A percentile compares a stretch with the other conserved stretches of the same genome.
Conservation (phyloP, 1,140 invertebrate genomes). For the Colletes latitarsis region DNA sequence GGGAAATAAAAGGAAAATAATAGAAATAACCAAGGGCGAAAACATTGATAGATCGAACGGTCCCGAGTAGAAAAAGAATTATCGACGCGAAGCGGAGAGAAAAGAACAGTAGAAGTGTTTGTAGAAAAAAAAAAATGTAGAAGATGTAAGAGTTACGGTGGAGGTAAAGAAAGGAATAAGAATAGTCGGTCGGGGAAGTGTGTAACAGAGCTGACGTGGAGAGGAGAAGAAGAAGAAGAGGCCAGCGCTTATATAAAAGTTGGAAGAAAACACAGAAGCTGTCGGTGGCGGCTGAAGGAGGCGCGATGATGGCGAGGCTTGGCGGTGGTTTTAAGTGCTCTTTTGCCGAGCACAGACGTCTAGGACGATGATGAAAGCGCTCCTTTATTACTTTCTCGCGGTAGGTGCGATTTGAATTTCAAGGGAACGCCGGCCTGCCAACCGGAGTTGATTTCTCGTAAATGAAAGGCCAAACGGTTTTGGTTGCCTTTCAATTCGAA, state of each 20-base stretch:
- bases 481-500: background rate
- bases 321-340: conserved; percentile 58
- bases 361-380: conserved; percentile 52
- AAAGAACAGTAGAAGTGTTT: conserved; percentile 22
- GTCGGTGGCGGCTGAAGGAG: conserved; percentile 48
- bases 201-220: background rate
- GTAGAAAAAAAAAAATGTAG: background rate
- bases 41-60: too few species aligned
- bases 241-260: conserved; percentile 61
- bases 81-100: background rate
- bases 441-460: conserved; percentile 8
- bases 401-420: conserved; percentile 55
- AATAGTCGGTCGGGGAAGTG: conserved; percentile 7
- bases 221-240: background rate
- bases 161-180: conserved; percentile 8
- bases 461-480: conserved; percentile 2
- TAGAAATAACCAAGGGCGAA: too few species aligned
- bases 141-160: background rate
- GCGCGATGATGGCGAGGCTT: conserved; percentile 48
- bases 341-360: conserved; percentile 51
- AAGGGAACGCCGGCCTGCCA: background rate
- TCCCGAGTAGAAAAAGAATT: too few species aligned
- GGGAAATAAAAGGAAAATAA: too few species aligned
- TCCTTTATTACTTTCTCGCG: conserved; percentile 57
- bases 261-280: conserved; percentile 57